phyloP scores from a whole-genome alignment of 64 coral and sea anemone species.

The Stichodactyla mertensii region DNA sequence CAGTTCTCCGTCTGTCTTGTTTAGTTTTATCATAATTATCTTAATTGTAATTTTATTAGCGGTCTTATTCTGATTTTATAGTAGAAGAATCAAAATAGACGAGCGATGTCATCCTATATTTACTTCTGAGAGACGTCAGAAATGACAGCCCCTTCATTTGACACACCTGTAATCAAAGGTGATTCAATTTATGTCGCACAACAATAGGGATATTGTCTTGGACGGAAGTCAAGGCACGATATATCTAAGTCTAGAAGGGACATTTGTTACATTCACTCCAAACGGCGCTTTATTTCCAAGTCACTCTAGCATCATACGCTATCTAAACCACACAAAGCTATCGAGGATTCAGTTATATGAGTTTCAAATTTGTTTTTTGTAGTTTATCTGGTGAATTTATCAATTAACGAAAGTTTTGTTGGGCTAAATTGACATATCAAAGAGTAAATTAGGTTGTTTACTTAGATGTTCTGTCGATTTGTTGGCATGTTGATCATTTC shows the following conservation, averaged over 20 bases:
- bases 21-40: background rate
- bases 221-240: background rate
- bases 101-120: background rate
- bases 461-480: background rate
- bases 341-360: background rate
- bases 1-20: background rate
- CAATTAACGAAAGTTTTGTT: background rate
- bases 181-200: background rate
- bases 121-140: background rate
- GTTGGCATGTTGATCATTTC: slow-evolving; percentile 12
- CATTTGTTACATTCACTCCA: background rate
- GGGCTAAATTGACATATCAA: background rate
- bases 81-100: background rate
- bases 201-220: background rate
- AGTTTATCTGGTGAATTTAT: background rate
- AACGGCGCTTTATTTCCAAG: background rate
- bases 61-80: background rate
- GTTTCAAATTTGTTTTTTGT: background rate
- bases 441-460: slow-evolving; percentile 6
- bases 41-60: background rate
- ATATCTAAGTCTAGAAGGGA: background rate
- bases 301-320: background rate
- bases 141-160: background rate
- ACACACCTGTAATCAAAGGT: background rate
- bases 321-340: background rate